Base-by-base conservation (phyloP, 2,113 vertebrate genomes). In the Gavialis gangeticus region DNA sequence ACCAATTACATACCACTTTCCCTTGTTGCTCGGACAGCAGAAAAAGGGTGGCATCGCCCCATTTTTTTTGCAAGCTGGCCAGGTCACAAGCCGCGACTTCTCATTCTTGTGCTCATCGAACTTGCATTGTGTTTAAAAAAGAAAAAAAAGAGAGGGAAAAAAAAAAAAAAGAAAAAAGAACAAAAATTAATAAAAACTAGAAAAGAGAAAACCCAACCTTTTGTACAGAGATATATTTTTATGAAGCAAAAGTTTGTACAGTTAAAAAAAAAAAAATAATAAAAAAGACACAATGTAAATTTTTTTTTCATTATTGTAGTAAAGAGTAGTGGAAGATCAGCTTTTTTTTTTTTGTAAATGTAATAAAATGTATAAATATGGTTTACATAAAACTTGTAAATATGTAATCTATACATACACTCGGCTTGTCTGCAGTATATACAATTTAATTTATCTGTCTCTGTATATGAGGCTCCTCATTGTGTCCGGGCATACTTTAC, bases 141-240 rank as follows among this genome's bases (percentile, higher is more conserved):
- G 27, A 55, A 14, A 18, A 28, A 75, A 34, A 54, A 21, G 17
- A 55, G 5, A 5, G 14, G 59, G 8, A 21, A 2, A 46, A 4
- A 21, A 46, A 4, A 21, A 58, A 22, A 54, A 27, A 27, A 71
- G 79, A 81, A 62, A 89, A 2, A 4, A 94, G 96, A 91, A 92
- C 73, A 97, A 96, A 97, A 97, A 98, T 96, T 96, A 94, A 95
- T 95, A 97, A 96, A 93, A 84, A 94, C 97, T 79, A 87, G 24
- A 54, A 83, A 73, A 57, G 55, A 62, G 93, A 89, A 97, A 96
- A 91, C 93, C 91, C 96, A 98, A 94, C 97, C 96, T 98, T 99
- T 99, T 99, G 99, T 99, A 99, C 99, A 99, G 99, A 99, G 99
- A 99, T 99, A 99, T 99, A 99, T 99, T 99, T 99, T 99, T 99